phyloP scores from a whole-genome alignment of 2,888 invertebrate species.

The Asteroscopus sphinx region DNA sequence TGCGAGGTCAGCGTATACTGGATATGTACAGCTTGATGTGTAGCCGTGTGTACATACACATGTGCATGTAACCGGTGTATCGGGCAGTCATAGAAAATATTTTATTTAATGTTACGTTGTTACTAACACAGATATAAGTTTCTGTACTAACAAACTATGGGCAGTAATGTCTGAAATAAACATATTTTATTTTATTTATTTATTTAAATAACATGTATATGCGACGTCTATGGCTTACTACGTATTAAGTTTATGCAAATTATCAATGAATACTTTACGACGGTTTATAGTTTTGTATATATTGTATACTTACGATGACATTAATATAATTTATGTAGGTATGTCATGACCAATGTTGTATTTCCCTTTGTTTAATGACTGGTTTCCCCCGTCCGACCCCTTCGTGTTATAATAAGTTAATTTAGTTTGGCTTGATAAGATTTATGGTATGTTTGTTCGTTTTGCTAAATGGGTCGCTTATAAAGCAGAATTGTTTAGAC shows the following conservation, averaged over 20 bases:
- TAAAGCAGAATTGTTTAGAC: constrained; percentile 31
- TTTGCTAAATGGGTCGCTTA: constrained; percentile 23
- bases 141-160: no score
- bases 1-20: no score
- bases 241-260: constrained; percentile 66
- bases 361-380: constrained; percentile 28
- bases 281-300: constrained; percentile 45
- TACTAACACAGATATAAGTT: no score
- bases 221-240: constrained; percentile 54
- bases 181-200: no score
- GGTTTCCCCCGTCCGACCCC: constrained; percentile 12
- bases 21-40: no score
- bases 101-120: no score
- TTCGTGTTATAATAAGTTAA: constrained; percentile 25
- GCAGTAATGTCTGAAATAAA: no score
- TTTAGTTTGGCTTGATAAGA: constrained; percentile 19
- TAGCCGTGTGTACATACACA: no score
- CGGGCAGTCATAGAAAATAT: no score
- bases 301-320: constrained; percentile 39
- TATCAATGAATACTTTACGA: constrained; percentile 55
- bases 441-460: constrained; percentile 26
- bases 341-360: constrained; percentile 34
- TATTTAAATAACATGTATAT: constrained; percentile 34
- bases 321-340: constrained; percentile 21
- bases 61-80: no score